Percentiles rank a stretch among this genome's conserved stretches.
These are phyloP conservation scores for Glandiceps talaboti DNA, from an alignment of 53 echinoderm and acorn worm species.

Conservation along the genomic window DNA sequence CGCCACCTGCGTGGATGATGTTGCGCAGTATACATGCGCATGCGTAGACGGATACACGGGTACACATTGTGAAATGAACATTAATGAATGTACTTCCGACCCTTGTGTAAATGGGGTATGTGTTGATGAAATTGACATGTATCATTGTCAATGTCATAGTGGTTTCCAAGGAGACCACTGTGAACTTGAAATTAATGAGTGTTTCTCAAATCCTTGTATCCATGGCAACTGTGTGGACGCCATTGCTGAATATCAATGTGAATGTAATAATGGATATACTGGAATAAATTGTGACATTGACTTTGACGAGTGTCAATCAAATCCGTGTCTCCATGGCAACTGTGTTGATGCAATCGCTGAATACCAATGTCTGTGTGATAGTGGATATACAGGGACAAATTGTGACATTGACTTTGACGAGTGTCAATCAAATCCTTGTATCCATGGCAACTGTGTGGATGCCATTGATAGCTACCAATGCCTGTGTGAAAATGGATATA, in stretches of 20 bases:
- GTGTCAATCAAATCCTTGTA: neutral
- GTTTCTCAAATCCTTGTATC: neutral
- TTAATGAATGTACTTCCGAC: slow-evolving; percentile 5
- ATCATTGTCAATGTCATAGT: neutral
- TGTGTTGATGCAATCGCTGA: slow-evolving; percentile 12
- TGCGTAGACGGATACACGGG: neutral
- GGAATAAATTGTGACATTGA: neutral
- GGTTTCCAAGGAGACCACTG: neutral
- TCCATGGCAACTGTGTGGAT: slow-evolving; percentile 15
- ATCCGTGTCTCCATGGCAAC: slow-evolving; percentile 3
- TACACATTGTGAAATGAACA: neutral
- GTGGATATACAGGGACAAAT: slow-evolving; percentile 22
- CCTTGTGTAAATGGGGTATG: neutral
- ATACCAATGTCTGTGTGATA: slow-evolving; percentile 9
- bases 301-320: neutral
- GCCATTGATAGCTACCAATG: slow-evolving; percentile 7
- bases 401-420: slow-evolving; percentile 22
- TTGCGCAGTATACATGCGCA: neutral
- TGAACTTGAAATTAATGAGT: neutral
- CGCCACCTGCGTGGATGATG: neutral
- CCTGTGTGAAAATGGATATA: slow-evolving; percentile 14
- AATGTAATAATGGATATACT: slow-evolving; percentile 17
- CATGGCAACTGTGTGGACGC: slow-evolving; percentile 24
- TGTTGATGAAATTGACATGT: neutral
- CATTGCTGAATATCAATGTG: slow-evolving; percentile 23